A percentile compares a stretch with the other conserved stretches of the same genome.
Evolutionary conservation across 2,113 vertebrate genomes (phyloP).

Genomic region (Sylvia atricapilla): DNA sequence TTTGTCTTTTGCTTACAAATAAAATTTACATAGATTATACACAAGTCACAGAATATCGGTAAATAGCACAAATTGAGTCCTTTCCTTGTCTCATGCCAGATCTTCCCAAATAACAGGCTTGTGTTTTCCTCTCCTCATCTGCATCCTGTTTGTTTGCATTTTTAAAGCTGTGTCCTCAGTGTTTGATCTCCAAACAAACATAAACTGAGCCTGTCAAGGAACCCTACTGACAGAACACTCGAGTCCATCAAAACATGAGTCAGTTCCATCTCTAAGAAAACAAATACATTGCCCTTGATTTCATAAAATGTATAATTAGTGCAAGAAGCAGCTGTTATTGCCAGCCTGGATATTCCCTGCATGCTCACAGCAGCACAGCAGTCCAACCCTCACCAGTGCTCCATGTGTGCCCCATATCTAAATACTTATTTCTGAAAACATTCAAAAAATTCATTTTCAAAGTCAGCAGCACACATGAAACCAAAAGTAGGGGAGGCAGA

Average conservation of each 20-base stretch:
- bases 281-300: neutral
- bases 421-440: neutral
- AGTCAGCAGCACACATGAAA: neutral
- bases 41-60: neutral
- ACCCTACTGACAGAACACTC: neutral
- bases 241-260: neutral
- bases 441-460: neutral
- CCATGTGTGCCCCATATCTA: neutral
- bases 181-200: neutral
- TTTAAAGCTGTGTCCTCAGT: neutral
- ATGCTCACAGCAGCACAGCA: neutral
- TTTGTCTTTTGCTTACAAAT: constrained; percentile 26
- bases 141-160: neutral
- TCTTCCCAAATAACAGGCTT: neutral
- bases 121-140: neutral
- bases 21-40: neutral
- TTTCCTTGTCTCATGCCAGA: neutral
- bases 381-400: neutral
- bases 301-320: neutral
- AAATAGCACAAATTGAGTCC: neutral
- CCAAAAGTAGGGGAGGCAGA: neutral
- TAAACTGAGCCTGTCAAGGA: neutral
- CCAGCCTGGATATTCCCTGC: neutral
- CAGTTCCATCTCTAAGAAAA: neutral
- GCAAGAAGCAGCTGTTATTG: neutral